These are phyloP conservation scores for Drosophila sucinea DNA, from an alignment of 1,140 invertebrate genomes.

Conservation along the genomic window DNA sequence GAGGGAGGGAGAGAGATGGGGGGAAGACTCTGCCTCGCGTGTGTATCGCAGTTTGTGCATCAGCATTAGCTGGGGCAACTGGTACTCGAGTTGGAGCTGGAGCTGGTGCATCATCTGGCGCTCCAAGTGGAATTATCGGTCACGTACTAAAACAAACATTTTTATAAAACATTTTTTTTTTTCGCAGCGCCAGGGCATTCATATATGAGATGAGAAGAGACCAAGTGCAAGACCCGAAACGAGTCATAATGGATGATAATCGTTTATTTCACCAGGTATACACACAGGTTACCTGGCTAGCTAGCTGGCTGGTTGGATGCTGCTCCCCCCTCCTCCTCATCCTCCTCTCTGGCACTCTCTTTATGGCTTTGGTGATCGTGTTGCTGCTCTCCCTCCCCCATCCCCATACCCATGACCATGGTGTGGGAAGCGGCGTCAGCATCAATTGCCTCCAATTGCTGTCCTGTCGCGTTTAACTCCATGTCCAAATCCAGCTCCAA, in stretches of 20 bases:
- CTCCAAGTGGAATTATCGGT: slow-evolving; percentile 53
- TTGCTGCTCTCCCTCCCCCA: neutral
- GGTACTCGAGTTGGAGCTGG: neutral
- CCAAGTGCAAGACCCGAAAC: slow-evolving; percentile 28
- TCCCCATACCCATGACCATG: neutral
- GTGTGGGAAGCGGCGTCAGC: slow-evolving; percentile 41
- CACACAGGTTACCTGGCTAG: slow-evolving; percentile 2
- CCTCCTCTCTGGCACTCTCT: neutral
- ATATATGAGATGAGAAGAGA: slow-evolving; percentile 5
- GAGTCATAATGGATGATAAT: slow-evolving; percentile 78
- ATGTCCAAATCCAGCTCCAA: neutral
- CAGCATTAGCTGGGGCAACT: slow-evolving; percentile 16
- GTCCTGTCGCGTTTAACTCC: slow-evolving; percentile 9
- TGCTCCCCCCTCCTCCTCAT: neutral
- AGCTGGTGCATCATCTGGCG: slow-evolving; percentile 29
- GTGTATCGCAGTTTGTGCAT: slow-evolving; percentile 71
- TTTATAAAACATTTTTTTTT: slow-evolving; percentile 50
- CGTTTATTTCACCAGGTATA: slow-evolving; percentile 43
- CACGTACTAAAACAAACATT: slow-evolving; percentile 80
- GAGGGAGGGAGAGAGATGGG: slow-evolving; percentile 1
- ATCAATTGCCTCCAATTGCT: slow-evolving; percentile 26
- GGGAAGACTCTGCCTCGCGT: slow-evolving; percentile 50
- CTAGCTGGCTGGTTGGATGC: no score
- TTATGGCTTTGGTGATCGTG: slow-evolving; percentile 27
- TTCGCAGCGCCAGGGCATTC: neutral